These are phyloP conservation scores for Microtus montanus DNA, from an alignment of 2,113 vertebrate genomes.

Conservation along the genomic window DNA sequence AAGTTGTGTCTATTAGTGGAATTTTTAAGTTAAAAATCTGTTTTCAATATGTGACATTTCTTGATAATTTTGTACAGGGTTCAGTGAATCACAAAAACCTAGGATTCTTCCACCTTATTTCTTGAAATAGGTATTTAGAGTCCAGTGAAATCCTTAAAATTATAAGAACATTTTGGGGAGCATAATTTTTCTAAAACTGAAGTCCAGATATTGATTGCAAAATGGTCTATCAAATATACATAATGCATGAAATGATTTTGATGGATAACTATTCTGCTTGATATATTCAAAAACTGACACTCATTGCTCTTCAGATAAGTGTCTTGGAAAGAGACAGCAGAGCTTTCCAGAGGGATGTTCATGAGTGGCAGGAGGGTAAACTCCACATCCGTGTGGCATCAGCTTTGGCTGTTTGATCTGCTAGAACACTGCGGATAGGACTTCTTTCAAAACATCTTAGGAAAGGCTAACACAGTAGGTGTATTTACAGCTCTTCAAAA, in stretches of 20 bases:
- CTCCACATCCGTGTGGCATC: neutral
- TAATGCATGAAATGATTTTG: neutral
- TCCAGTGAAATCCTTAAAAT: neutral
- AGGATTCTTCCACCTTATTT: neutral
- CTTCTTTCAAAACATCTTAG: constrained; percentile 54
- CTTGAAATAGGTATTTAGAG: neutral
- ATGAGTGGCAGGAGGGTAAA: neutral
- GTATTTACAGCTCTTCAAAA: constrained; percentile 60
- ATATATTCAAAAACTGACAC: neutral
- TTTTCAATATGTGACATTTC: neutral
- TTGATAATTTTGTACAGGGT: neutral
- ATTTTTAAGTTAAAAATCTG: neutral
- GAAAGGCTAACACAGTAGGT: constrained; percentile 61
- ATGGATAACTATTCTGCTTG: neutral
- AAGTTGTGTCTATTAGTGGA: neutral
- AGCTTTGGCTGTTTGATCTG: constrained; percentile 25
- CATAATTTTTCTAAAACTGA: neutral
- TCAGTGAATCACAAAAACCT: neutral
- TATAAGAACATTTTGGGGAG: neutral
- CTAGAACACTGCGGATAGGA: constrained; percentile 50
- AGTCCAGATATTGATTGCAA: neutral
- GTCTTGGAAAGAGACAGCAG: constrained; percentile 22
- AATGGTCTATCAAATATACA: neutral
- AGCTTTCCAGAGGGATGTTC: constrained; percentile 39
- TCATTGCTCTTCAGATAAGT: constrained; percentile 45